Percentiles rank a stretch among this genome's conserved stretches.
Evolutionary conservation across 2,797 vertebrate species (phyloP).

Genomic region (Pseudomugil gertrudae): DNA sequence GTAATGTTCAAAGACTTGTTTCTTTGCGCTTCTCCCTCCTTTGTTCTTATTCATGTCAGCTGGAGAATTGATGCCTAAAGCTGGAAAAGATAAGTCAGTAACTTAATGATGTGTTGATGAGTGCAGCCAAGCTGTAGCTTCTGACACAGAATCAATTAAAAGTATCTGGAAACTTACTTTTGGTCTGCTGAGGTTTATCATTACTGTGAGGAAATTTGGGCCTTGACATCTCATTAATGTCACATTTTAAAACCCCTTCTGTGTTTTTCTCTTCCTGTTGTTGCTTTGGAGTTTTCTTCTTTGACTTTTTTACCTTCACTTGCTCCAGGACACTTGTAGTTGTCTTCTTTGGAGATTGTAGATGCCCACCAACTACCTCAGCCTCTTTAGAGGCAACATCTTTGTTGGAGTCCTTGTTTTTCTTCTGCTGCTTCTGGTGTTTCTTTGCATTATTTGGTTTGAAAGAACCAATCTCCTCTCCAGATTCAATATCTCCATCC

Average conservation of each 20-base stretch:
- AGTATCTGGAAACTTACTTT: constrained; percentile 55
- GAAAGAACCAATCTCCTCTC: constrained; percentile 57
- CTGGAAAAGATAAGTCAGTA: constrained; percentile 36
- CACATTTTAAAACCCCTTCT: constrained; percentile 28
- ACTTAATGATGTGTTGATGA: neutral
- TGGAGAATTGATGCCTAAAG: constrained; percentile 61
- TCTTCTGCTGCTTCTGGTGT: constrained; percentile 71
- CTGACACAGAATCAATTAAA: neutral
- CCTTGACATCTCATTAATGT: constrained; percentile 19
- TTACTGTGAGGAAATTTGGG: constrained; percentile 48
- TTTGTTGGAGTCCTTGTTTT: constrained; percentile 53
- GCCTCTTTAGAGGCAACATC: constrained; percentile 38
- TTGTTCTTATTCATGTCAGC: constrained; percentile 83
- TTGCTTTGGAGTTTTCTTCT: constrained; percentile 72
- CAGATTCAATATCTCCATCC: constrained; percentile 78
- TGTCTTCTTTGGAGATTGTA: constrained; percentile 42
- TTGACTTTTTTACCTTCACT: constrained; percentile 68
- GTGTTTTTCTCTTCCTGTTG: constrained; percentile 41
- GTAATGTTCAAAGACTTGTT: constrained; percentile 91
- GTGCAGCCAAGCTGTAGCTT: too few species aligned
- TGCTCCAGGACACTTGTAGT: constrained; percentile 53
- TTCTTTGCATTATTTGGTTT: constrained; percentile 55
- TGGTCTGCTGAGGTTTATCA: constrained; percentile 46
- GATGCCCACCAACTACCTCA: neutral
- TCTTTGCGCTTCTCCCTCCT: constrained; percentile 82